Conservation (phyloP, 2,888 invertebrate genomes). For the Dermolepida albohirtum region DNA sequence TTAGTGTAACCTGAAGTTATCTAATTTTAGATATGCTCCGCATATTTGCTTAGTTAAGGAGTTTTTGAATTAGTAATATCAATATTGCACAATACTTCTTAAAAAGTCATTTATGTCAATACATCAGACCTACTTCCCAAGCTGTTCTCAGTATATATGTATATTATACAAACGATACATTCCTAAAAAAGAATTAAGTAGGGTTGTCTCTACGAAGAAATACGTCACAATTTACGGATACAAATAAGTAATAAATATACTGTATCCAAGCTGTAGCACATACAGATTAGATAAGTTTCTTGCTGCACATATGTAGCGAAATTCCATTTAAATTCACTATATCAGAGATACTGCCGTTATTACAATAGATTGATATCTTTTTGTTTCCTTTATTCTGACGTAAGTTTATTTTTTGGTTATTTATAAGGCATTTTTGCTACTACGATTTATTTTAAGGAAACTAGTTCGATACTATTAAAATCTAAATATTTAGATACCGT, state of each 20-base stretch:
- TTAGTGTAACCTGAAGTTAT: too few species aligned
- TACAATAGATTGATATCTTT: too few species aligned
- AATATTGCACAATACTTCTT: too few species aligned
- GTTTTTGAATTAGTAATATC: too few species aligned
- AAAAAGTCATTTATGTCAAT: too few species aligned
- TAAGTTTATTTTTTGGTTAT: constrained; percentile 28
- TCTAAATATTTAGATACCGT: constrained; percentile 20
- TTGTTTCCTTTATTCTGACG: too few species aligned
- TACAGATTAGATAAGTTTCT: constrained; percentile 25
- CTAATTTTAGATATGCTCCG: too few species aligned
- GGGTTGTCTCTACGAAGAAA: neutral
- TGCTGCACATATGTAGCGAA: neutral
- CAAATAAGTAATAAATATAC: constrained; percentile 18
- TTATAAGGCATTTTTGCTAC: neutral
- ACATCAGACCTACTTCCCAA: neutral
- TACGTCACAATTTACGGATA: too few species aligned
- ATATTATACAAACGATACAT: too few species aligned
- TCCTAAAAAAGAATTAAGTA: too few species aligned
- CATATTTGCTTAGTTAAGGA: too few species aligned
- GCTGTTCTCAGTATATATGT: neutral
- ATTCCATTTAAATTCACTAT: neutral
- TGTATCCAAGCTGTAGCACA: neutral
- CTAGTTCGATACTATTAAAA: constrained; percentile 14
- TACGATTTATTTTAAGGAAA: constrained; percentile 29
- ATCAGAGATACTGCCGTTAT: constrained; percentile 7